Percentiles rank a stretch among this genome's conserved stretches.
Evolutionary conservation across 2,113 vertebrate species (phyloP).

Genomic region (Dasyprocta punctata): DNA sequence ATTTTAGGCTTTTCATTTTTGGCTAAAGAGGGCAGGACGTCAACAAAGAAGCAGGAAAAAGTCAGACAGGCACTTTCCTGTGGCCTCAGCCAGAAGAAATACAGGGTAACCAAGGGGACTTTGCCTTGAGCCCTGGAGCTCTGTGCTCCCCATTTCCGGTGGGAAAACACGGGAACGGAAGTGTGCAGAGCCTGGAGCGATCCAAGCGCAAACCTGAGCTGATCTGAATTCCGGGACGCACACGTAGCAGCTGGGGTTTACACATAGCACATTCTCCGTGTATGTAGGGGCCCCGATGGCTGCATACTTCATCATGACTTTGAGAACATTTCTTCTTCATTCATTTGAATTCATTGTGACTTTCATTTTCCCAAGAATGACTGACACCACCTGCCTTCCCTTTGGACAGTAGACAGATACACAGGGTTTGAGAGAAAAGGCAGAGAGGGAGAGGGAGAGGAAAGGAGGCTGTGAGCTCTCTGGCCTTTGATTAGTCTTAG

Average conservation of each 20-base stretch:
- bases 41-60: neutral
- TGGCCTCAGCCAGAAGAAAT: neutral
- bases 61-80: neutral
- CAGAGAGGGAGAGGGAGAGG: neutral
- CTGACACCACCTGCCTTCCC: neutral
- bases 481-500: neutral
- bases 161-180: neutral
- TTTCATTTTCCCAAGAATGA: neutral
- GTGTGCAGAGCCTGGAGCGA: neutral
- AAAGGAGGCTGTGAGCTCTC: neutral
- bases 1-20: neutral
- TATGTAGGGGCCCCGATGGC: neutral
- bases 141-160: neutral
- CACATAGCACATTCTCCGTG: neutral
- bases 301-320: neutral
- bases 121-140: neutral
- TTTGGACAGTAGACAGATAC: neutral
- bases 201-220: neutral
- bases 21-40: neutral
- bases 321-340: neutral
- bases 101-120: fast-evolving
- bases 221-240: neutral
- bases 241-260: neutral
- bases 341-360: neutral
- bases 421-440: neutral